phyloP scores from a whole-genome alignment of 2,113 vertebrate species.

The Callopanchax toddi region DNA sequence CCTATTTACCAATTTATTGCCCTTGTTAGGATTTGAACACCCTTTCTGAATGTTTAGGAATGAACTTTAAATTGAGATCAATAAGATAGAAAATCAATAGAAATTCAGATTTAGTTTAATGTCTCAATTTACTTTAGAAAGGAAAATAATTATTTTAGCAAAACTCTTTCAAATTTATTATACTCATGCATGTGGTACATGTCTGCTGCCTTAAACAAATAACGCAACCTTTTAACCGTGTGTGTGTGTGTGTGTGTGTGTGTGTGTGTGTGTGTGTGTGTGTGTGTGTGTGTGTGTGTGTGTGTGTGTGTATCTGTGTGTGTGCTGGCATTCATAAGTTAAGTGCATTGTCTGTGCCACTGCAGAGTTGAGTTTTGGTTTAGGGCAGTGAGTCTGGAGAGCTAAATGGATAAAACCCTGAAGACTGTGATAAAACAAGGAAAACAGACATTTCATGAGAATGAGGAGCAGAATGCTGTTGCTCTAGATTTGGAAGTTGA shows the following conservation, averaged over 20 bases:
- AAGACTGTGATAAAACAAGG: slow-evolving; percentile 26
- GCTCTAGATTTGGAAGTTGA: slow-evolving; percentile 36
- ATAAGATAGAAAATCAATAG: slow-evolving; percentile 29
- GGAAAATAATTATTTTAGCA: too few relatives aligned
- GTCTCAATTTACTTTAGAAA: too few relatives aligned
- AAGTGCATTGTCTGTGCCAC: slow-evolving; percentile 44
- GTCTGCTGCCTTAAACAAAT: too few relatives aligned
- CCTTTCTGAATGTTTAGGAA: slow-evolving; percentile 66
- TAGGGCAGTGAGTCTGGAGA: slow-evolving; percentile 29
- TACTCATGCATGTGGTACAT: too few relatives aligned
- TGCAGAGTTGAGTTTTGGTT: slow-evolving; percentile 28
- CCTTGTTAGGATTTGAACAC: slow-evolving; percentile 67
- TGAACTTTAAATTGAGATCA: slow-evolving; percentile 43
- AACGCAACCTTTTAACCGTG: too few relatives aligned
- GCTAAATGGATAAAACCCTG: slow-evolving; percentile 57
- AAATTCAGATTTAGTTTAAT: background rate
- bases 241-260: too few relatives aligned
- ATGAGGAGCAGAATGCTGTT: slow-evolving; percentile 23
- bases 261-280: too few relatives aligned
- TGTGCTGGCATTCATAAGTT: too few relatives aligned
- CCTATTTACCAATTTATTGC: slow-evolving; percentile 71
- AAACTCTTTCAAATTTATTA: too few relatives aligned
- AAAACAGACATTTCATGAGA: slow-evolving; percentile 29
- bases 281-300: too few relatives aligned
- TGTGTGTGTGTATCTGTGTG: too few relatives aligned